These are phyloP conservation scores for Drepana falcataria DNA, from an alignment of 2,888 invertebrate genomes.

Conservation along the genomic window DNA sequence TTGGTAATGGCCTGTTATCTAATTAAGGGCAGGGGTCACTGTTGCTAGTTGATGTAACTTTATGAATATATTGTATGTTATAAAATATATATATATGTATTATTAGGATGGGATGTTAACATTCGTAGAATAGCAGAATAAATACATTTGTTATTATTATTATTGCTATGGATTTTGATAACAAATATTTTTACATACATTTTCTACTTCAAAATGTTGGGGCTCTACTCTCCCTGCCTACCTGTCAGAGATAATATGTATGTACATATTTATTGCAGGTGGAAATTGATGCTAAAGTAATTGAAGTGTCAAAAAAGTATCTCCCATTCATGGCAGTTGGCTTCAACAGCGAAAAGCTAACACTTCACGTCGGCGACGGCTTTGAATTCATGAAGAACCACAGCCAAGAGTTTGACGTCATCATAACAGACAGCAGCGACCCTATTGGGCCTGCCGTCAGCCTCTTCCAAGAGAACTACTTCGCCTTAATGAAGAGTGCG, in stretches of 20 bases:
- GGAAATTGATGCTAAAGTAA: conserved; percentile 96
- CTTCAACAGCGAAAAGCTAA: conserved; percentile 89
- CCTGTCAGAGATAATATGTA: too few species aligned
- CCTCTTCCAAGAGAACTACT: conserved; percentile 89
- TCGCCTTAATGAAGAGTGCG: conserved; percentile 89
- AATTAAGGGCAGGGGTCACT: background rate
- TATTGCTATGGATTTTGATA: too few species aligned
- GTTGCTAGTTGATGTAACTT: background rate
- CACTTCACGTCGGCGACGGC: conserved; percentile 93
- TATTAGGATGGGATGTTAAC: too few species aligned
- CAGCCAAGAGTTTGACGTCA: conserved; percentile 93
- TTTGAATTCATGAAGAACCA: conserved; percentile 95
- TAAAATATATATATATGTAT: too few species aligned
- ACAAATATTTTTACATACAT: too few species aligned
- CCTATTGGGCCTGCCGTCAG: conserved; percentile 90
- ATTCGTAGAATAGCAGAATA: too few species aligned
- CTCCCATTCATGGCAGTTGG: conserved; percentile 95
- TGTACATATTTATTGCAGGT: conserved; percentile 78
- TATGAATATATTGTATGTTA: background rate
- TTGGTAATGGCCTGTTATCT: background rate
- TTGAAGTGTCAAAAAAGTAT: conserved; percentile 92
- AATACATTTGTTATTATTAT: too few species aligned
- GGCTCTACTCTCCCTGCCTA: background rate
- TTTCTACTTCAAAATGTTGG: conserved; percentile 1
- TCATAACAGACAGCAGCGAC: conserved; percentile 99